Evolutionary conservation across 1,140 invertebrate genomes (phyloP).

Genomic region (Gerris buenoi): DNA sequence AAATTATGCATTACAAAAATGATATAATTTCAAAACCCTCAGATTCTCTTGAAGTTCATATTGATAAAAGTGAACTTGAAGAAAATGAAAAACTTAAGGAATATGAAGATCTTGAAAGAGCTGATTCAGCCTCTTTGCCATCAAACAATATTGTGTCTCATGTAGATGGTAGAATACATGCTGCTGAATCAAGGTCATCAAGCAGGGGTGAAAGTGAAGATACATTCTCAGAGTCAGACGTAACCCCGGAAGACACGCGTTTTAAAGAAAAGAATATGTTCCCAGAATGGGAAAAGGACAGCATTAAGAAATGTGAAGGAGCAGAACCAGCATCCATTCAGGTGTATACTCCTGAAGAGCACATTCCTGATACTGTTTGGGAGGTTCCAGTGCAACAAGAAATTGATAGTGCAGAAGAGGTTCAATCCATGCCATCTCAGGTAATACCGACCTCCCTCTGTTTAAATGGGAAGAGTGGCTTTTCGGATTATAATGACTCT

Average conservation of each 20-base stretch:
- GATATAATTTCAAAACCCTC: slow-evolving; percentile 29
- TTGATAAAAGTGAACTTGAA: slow-evolving; percentile 37
- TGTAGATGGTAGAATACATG: slow-evolving; percentile 13
- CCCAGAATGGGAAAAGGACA: slow-evolving; percentile 13
- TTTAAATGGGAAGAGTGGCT: slow-evolving; percentile 8
- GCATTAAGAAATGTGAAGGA: slow-evolving; percentile 6
- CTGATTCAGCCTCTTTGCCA: slow-evolving; percentile 22
- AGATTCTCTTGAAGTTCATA: slow-evolving; percentile 34
- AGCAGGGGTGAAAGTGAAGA: slow-evolving; percentile 38
- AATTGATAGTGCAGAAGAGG: slow-evolving; percentile 7
- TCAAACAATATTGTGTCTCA: slow-evolving; percentile 5
- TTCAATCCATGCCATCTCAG: background rate
- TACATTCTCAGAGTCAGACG: slow-evolving; percentile 38
- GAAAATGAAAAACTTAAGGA: slow-evolving; percentile 33
- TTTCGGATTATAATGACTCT: slow-evolving; percentile 5
- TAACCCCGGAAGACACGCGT: slow-evolving; percentile 30
- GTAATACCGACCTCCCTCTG: background rate
- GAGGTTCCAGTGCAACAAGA: slow-evolving; percentile 43
- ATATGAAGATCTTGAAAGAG: slow-evolving; percentile 26
- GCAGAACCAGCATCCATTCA: slow-evolving; percentile 6
- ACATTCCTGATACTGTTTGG: slow-evolving; percentile 43
- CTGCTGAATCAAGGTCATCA: slow-evolving; percentile 20
- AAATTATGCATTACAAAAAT: slow-evolving; percentile 25
- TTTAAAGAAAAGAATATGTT: slow-evolving; percentile 29
- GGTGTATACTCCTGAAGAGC: slow-evolving; percentile 38